Evolutionary conservation across 2,888 invertebrate genomes (phyloP).

Genomic region (Plagodis pulveraria): DNA sequence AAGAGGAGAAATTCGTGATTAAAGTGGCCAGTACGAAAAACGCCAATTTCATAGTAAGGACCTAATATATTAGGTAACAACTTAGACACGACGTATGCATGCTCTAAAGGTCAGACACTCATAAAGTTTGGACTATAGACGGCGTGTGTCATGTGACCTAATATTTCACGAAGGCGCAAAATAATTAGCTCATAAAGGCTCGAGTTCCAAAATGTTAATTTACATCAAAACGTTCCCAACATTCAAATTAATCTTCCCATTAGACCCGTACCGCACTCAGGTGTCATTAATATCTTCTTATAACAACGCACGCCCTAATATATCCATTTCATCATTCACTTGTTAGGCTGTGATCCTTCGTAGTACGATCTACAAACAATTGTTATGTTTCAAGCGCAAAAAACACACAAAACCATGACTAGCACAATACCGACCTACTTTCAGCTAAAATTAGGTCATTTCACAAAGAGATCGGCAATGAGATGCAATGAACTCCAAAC

Average conservation of each 20-base stretch:
- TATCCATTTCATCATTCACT: conserved; percentile 12
- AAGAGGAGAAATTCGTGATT: too few species aligned
- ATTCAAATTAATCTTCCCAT: conserved; percentile 13
- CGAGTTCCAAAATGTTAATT: too few species aligned
- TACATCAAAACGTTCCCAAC: not conserved
- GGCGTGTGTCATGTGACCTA: too few species aligned
- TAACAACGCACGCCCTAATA: conserved; percentile 7
- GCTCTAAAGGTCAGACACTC: too few species aligned
- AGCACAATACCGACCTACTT: conserved; percentile 54
- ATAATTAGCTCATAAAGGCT: too few species aligned
- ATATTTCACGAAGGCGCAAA: too few species aligned
- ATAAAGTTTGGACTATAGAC: too few species aligned
- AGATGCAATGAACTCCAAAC: conserved; percentile 51
- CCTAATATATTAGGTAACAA: too few species aligned
- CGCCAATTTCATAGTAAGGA: too few species aligned
- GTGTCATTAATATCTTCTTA: conserved; percentile 15
- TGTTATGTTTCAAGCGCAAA: conserved; percentile 29
- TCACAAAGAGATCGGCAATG: conserved; percentile 47
- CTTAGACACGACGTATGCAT: too few species aligned
- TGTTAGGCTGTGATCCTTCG: conserved; percentile 15
- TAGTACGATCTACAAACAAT: conserved; percentile 23
- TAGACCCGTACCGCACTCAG: conserved; percentile 14
- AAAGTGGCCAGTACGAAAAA: too few species aligned
- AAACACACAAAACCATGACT: conserved; percentile 26
- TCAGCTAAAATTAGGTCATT: conserved; percentile 57